Conservation (phyloP, 2,888 invertebrate genomes). For the Ypsolopha sequella region DNA sequence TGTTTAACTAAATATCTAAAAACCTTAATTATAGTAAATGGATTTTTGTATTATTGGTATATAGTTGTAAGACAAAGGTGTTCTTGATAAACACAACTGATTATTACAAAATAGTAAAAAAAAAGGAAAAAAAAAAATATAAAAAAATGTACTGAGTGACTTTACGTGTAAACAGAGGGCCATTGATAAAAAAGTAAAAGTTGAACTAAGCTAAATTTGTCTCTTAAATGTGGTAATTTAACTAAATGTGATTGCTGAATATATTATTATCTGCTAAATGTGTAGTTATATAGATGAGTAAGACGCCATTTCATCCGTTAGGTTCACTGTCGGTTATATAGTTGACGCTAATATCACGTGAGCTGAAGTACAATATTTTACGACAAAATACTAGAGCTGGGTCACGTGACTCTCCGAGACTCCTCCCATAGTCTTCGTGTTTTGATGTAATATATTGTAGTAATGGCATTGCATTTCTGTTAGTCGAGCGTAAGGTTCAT, state of each 20-base stretch:
- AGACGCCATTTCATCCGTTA: constrained; percentile 35
- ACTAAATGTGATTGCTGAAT: constrained; percentile 67
- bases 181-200: constrained; percentile 54
- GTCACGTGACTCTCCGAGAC: no score
- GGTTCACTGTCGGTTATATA: constrained; percentile 19
- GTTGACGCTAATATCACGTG: no score
- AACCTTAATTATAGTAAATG: constrained; percentile 70
- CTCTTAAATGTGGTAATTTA: constrained; percentile 63
- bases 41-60: constrained; percentile 71
- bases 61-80: constrained; percentile 67
- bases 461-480: constrained; percentile 2
- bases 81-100: constrained; percentile 66
- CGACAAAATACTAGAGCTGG: neutral
- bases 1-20: constrained; percentile 62
- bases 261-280: constrained; percentile 64
- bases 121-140: constrained; percentile 4
- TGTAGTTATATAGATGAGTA: constrained; percentile 55
- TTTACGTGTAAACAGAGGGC: constrained; percentile 71
- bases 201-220: constrained; percentile 63
- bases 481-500: constrained; percentile 4
- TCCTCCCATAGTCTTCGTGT: no score
- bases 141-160: constrained; percentile 68
- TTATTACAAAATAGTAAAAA: constrained; percentile 48
- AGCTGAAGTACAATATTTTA: neutral
- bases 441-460: neutral